Evolutionary conservation across 2,113 vertebrate species (phyloP).

Genomic region (Chlamydotis undulata): DNA sequence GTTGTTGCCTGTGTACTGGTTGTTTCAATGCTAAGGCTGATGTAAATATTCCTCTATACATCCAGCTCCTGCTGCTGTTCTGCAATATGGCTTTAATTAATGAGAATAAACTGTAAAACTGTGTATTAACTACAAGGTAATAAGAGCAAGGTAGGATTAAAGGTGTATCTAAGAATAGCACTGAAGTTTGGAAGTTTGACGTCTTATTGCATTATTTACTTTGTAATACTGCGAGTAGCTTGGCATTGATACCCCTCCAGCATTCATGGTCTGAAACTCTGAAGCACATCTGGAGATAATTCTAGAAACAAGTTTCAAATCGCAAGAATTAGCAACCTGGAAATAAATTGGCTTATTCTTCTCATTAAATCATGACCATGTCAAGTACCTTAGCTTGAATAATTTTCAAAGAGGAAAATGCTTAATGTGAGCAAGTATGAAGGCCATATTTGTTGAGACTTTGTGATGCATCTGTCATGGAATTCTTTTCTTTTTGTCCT

Average conservation of each 20-base stretch:
- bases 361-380: background rate
- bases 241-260: background rate
- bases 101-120: background rate
- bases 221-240: background rate
- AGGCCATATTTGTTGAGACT: background rate
- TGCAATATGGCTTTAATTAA: background rate
- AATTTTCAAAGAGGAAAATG: background rate
- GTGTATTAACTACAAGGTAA: background rate
- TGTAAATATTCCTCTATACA: background rate
- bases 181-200: background rate
- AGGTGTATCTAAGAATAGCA: background rate
- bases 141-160: background rate
- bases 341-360: background rate
- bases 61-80: background rate
- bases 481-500: background rate
- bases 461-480: background rate
- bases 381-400: background rate
- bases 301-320: background rate
- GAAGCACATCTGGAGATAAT: background rate
- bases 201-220: background rate
- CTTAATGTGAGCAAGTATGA: background rate
- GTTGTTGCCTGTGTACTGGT: background rate
- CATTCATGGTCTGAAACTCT: background rate
- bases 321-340: background rate
- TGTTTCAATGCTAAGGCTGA: background rate